A percentile compares a stretch with the other conserved stretches of the same genome.
Evolutionary conservation across 2,113 vertebrate species (phyloP).

Genomic region (Stigmatopora argus): DNA sequence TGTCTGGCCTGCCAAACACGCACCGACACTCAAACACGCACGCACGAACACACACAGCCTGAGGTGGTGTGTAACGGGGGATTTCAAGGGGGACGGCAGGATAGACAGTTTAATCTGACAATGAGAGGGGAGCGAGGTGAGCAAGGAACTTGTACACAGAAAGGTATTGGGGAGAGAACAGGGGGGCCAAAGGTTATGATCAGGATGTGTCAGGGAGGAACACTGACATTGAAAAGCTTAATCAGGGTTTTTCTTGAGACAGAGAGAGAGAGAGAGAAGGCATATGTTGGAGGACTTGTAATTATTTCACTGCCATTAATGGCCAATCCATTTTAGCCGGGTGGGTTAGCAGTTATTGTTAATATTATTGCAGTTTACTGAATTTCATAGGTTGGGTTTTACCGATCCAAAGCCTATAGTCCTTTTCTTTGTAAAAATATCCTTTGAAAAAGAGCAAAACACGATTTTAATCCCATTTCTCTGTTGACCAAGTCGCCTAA

Average conservation of each 20-base stretch:
- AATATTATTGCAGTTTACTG: too few relatives aligned
- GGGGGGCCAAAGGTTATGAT: constrained; percentile 42
- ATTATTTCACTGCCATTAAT: neutral
- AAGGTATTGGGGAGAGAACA: constrained; percentile 24
- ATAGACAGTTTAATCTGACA: constrained; percentile 64
- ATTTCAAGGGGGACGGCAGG: constrained; percentile 54
- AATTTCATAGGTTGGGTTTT: too few relatives aligned
- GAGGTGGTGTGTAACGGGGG: constrained; percentile 51
- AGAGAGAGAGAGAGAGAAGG: neutral
- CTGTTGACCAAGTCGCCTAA: too few relatives aligned
- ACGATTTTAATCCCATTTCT: too few relatives aligned
- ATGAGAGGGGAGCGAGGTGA: constrained; percentile 28
- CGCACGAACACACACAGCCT: constrained; percentile 27
- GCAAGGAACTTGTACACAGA: constrained; percentile 6
- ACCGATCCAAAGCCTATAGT: too few relatives aligned
- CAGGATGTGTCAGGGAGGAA: constrained; percentile 35
- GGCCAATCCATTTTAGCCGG: too few relatives aligned
- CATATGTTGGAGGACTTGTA: neutral
- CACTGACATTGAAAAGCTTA: neutral
- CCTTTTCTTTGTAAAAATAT: too few relatives aligned
- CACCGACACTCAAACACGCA: neutral
- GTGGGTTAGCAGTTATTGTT: too few relatives aligned
- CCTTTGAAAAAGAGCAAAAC: too few relatives aligned
- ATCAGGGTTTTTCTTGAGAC: neutral
- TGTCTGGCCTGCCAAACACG: constrained; percentile 39